These are phyloP conservation scores for Pseudomyrmex pallidus DNA, from an alignment of 1,140 invertebrate genomes.

Conservation along the genomic window DNA sequence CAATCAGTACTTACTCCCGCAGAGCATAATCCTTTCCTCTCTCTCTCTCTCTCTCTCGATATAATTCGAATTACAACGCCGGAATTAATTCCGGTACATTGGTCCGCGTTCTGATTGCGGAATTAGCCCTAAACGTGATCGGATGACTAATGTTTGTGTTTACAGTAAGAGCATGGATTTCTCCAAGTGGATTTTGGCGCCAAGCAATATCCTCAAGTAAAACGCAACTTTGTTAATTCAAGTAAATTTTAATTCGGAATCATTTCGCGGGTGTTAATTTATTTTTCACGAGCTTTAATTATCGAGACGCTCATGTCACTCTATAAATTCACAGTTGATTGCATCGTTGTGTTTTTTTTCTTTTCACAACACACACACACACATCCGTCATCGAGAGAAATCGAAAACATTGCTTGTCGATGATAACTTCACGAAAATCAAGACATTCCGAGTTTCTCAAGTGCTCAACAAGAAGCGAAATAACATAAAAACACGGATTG, in stretches of 20 bases:
- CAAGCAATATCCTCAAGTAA: not conserved
- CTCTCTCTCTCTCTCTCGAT: slow-evolving; percentile 7
- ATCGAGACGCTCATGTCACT: not conserved
- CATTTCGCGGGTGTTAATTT: not conserved
- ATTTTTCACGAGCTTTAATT: not conserved
- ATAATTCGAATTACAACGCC: slow-evolving; percentile 39
- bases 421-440: not conserved
- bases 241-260: too few relatives aligned
- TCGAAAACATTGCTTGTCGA: not conserved
- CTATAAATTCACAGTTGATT: too few relatives aligned
- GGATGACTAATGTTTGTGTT: slow-evolving; percentile 20
- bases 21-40: slow-evolving; percentile 36
- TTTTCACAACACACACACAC: too few relatives aligned
- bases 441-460: not conserved
- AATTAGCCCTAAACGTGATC: slow-evolving; percentile 50
- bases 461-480: not conserved
- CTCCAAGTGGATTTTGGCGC: not conserved
- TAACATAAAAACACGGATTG: slow-evolving; percentile 29
- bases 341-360: too few relatives aligned
- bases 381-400: not conserved
- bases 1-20: slow-evolving; percentile 18
- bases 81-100: slow-evolving; percentile 51
- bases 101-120: slow-evolving; percentile 32
- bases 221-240: not conserved
- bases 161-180: slow-evolving; percentile 20